A percentile compares a stretch with the other conserved stretches of the same genome.
Conservation (phyloP, 2,888 invertebrate genomes). For the Acleris literana region DNA sequence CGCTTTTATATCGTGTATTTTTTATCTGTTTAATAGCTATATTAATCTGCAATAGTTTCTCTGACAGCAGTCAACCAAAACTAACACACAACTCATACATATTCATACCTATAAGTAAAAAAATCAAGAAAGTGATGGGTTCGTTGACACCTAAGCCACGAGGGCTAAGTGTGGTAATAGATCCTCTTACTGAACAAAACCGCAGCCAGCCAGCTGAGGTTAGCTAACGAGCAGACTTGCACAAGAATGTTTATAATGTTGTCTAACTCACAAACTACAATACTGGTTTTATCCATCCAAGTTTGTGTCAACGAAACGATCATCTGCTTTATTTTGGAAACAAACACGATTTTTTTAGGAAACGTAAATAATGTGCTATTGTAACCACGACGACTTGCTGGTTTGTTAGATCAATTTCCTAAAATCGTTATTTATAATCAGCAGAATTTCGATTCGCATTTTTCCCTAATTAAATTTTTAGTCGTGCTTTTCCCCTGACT, state of each 20-base stretch:
- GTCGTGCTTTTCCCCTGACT: no score
- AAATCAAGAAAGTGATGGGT: conserved; percentile 57
- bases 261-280: background rate
- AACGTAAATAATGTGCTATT: background rate
- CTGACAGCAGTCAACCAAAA: no score
- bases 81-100: no score
- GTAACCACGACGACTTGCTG: background rate
- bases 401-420: background rate
- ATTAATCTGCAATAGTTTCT: no score
- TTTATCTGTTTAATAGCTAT: no score
- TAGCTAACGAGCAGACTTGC: conserved; percentile 25
- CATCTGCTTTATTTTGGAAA: no score
- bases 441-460: no score
- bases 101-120: no score
- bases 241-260: conserved; percentile 2
- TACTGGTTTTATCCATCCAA: background rate
- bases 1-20: no score
- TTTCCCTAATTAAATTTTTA: no score
- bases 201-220: conserved; percentile 33
- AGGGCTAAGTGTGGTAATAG: conserved; percentile 43
- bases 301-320: background rate
- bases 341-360: background rate
- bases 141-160: conserved; percentile 57
- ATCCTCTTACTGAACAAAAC: conserved; percentile 47
- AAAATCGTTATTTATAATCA: no score